Conservation (phyloP, 2,113 vertebrate genomes). For the Podocnemis expansa region DNA sequence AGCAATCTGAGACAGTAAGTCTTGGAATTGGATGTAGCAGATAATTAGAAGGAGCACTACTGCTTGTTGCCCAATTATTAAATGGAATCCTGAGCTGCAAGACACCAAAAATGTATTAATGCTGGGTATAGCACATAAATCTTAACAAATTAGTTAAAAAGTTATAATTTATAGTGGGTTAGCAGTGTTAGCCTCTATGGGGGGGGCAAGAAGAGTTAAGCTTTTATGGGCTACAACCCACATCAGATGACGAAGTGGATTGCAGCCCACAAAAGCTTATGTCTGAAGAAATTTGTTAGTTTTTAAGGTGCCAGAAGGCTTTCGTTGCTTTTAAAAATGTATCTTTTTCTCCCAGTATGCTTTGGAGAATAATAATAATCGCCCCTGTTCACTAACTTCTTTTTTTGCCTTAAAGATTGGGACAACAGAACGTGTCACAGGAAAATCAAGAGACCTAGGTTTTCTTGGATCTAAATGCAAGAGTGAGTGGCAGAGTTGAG, state of each 20-base stretch:
- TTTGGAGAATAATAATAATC: neutral
- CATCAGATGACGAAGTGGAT: too few species aligned
- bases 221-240: too few species aligned
- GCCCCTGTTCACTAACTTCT: neutral
- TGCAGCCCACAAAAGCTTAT: too few species aligned
- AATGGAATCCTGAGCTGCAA: neutral
- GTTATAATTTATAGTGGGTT: too few species aligned
- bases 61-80: neutral
- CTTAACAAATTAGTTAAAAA: neutral
- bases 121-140: too few species aligned
- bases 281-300: too few species aligned
- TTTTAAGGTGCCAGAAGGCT: too few species aligned
- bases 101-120: neutral
- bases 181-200: too few species aligned
- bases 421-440: neutral
- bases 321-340: too few species aligned
- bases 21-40: neutral
- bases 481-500: neutral
- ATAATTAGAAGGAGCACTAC: accelerated
- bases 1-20: neutral
- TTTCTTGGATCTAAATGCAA: neutral
- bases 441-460: neutral
- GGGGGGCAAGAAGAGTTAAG: too few species aligned
- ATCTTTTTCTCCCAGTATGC: neutral
- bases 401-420: neutral